A percentile compares a stretch with the other conserved stretches of the same genome.
Evolutionary conservation across 2,888 invertebrate genomes (phyloP).

Genomic region (Folsomia manolachei): DNA sequence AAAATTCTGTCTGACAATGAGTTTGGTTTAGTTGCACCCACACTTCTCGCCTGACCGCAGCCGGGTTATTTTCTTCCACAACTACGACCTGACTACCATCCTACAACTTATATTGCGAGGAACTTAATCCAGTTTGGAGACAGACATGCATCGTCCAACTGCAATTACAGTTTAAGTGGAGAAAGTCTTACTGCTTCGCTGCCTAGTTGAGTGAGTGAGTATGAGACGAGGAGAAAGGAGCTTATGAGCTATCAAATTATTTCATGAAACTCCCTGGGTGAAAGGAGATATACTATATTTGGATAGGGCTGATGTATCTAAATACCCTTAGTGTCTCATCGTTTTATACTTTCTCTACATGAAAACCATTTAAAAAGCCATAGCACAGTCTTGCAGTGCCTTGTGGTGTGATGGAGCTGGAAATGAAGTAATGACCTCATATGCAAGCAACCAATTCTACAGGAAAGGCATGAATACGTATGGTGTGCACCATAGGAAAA

Average conservation of each 20-base stretch:
- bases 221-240: background rate
- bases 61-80: too few species aligned
- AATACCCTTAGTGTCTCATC: background rate
- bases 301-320: too few species aligned
- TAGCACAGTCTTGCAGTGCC: background rate
- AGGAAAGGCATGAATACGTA: too few species aligned
- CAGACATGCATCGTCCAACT: background rate
- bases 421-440: background rate
- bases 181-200: too few species aligned
- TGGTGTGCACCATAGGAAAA: too few species aligned
- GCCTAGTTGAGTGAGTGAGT: background rate
- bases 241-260: background rate
- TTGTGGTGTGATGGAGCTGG: background rate
- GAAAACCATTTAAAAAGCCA: too few species aligned
- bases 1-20: too few species aligned
- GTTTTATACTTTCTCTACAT: too few species aligned
- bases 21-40: background rate
- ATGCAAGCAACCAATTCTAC: too few species aligned
- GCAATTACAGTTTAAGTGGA: background rate
- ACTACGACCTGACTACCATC: too few species aligned
- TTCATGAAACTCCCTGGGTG: background rate
- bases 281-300: background rate
- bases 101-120: too few species aligned
- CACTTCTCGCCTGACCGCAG: background rate
- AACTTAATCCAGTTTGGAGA: background rate